These are phyloP conservation scores for Eumaeus atala DNA, from an alignment of 1,140 invertebrate species.

Conservation along the genomic window DNA sequence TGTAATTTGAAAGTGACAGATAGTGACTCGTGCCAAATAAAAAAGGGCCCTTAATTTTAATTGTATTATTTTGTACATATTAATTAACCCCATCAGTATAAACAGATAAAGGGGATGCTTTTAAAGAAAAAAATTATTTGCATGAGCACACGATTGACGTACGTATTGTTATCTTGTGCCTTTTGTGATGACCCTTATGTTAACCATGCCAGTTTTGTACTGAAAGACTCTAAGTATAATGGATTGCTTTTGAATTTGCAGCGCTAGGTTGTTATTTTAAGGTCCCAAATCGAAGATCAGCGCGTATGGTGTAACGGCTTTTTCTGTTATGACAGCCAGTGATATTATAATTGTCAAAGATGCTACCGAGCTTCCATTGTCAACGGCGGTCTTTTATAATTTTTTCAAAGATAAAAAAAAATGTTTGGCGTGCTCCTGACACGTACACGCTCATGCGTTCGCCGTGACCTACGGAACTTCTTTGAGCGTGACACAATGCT, in stretches of 20 bases:
- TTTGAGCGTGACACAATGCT: constrained; percentile 70
- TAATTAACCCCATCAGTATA: constrained; percentile 71
- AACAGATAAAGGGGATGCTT: constrained; percentile 68
- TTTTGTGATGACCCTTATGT: constrained; percentile 73
- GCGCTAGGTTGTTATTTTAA: constrained; percentile 36
- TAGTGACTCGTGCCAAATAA: constrained; percentile 62
- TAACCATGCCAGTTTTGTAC: constrained; percentile 43
- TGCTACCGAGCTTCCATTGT: constrained; percentile 70
- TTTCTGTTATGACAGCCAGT: constrained; percentile 31
- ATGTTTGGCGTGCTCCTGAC: constrained; percentile 72
- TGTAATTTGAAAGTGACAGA: constrained; percentile 67
- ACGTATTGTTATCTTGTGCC: constrained; percentile 67
- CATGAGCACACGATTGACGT: constrained; percentile 73
- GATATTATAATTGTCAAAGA: constrained; percentile 74
- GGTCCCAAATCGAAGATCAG: constrained; percentile 40
- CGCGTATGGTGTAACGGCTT: constrained; percentile 35
- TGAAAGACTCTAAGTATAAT: constrained; percentile 37
- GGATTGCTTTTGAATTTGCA: constrained; percentile 36
- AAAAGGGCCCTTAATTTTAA: constrained; percentile 67
- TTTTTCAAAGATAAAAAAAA: constrained; percentile 72
- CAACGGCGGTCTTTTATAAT: constrained; percentile 64
- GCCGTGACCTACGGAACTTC: constrained; percentile 71
- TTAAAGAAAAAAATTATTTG: constrained; percentile 71
- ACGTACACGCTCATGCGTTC: constrained; percentile 58
- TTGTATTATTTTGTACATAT: constrained; percentile 70